Evolutionary conservation across 2,888 invertebrate genomes (phyloP).

Genomic region (Tetramorium bicarinatum): DNA sequence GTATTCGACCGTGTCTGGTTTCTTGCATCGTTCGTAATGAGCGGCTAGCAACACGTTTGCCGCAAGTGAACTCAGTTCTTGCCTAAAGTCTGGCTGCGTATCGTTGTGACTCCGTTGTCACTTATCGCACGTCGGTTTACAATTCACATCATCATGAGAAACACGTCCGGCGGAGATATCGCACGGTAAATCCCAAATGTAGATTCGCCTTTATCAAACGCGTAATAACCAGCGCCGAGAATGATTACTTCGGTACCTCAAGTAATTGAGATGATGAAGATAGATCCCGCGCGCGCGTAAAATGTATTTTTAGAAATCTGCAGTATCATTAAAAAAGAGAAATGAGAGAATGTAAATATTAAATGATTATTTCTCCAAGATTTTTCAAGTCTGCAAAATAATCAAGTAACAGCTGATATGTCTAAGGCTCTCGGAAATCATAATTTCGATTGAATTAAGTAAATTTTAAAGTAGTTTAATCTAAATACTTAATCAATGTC

Average conservation of each 20-base stretch:
- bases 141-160: constrained; percentile 41
- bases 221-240: neutral
- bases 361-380: neutral
- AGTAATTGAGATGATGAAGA: neutral
- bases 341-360: neutral
- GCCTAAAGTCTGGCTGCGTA: constrained; percentile 35
- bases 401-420: neutral
- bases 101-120: constrained; percentile 22
- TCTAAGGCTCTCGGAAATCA: neutral
- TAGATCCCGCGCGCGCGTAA: neutral
- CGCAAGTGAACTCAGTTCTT: constrained; percentile 42
- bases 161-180: constrained; percentile 40
- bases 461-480: neutral
- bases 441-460: neutral
- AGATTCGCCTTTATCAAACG: neutral
- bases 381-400: neutral
- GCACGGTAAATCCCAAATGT: constrained; percentile 35
- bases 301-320: neutral
- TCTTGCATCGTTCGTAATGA: constrained; percentile 44
- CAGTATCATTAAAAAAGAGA: neutral
- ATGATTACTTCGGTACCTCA: neutral
- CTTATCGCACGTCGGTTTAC: constrained; percentile 49
- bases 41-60: constrained; percentile 49
- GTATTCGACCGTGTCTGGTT: constrained; percentile 46
- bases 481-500: neutral